Base-by-base conservation (phyloP, 1,140 invertebrate species). In the Bombus huntii region DNA sequence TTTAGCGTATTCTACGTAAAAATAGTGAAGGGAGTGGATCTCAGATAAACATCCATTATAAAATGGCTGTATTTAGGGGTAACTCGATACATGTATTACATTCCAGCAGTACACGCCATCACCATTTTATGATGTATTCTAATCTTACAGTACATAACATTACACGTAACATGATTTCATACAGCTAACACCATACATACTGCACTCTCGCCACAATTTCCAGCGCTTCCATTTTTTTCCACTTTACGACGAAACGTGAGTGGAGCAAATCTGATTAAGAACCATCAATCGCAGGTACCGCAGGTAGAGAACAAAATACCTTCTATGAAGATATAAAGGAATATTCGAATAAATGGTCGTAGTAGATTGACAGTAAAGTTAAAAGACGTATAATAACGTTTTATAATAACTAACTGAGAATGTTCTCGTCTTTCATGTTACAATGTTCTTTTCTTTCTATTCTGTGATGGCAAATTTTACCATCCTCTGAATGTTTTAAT, bases 1-100 rank as follows among this genome's bases (percentile, higher is more conserved):
- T 6, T 76, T n/a, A 22, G 3, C 4, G 15, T 28, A n/a, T 6
- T 12, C 1, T 76, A n/a, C 6, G 44, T 79, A 76, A 88, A 31
- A 31, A 57, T 25, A 42, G 68, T 70, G 28, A 42, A 53, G 66
- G 25, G 9, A 74, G 18, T 34, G n/a, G 37, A 80, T 47, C 57
- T 77, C 34, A 77, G 79, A 86, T 57, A 79, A 89, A 83, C 70
- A 44, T 94, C 94, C 94, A 95, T 95, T 95, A 95, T 94, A 95
- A 95, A 95, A 95, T 95, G 94, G 94, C 93, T 95, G 93, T 95
- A 95, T 95, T 95, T 94, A 93, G 91, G 93, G 91, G 88, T 94
- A 95, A 95, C 92, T 94, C 90, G 88, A 94, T 95, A 95, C 93
- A 95, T 93, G 90, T 95, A 94, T 93, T 94, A 94, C 92, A 94